These are phyloP conservation scores for Porphyrio hochstetteri DNA, from an alignment of 2,113 vertebrate genomes.

Conservation along the genomic window DNA sequence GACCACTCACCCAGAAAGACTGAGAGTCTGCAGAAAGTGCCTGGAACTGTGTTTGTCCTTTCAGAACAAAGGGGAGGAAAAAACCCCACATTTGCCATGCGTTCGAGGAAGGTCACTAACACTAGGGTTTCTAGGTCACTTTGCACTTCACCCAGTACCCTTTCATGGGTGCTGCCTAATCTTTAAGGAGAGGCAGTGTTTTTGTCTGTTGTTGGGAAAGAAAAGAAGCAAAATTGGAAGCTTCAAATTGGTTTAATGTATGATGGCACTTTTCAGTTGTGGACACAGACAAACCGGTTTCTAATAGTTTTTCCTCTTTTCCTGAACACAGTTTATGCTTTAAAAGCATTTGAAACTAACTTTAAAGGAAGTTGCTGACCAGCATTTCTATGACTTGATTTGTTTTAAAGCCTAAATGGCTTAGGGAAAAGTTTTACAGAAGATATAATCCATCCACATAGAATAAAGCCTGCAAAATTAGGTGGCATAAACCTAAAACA, in stretches of 20 bases:
- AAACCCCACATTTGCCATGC: neutral
- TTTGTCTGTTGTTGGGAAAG: neutral
- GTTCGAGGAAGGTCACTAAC: neutral
- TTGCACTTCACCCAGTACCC: neutral
- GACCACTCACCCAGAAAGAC: neutral
- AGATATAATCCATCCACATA: slow-evolving; percentile 39
- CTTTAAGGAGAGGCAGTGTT: neutral
- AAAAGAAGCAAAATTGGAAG: neutral
- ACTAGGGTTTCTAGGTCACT: neutral
- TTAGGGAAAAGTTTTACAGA: slow-evolving; percentile 56
- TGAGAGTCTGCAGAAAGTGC: neutral
- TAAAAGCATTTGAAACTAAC: slow-evolving; percentile 40
- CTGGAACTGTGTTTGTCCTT: neutral
- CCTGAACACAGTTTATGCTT: neutral
- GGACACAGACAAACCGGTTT: neutral
- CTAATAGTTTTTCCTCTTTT: neutral
- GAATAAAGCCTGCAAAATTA: slow-evolving; percentile 62
- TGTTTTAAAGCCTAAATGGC: slow-evolving; percentile 59
- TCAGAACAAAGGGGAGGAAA: neutral
- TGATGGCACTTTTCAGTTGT: neutral
- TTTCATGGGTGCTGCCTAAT: neutral
- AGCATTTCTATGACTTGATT: slow-evolving; percentile 57
- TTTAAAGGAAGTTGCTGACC: slow-evolving; percentile 60
- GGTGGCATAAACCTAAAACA: slow-evolving; percentile 49
- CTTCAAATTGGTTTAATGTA: neutral